These are phyloP conservation scores for Bombus haemorrhoidalis DNA, from an alignment of 1,140 invertebrate species.

Conservation along the genomic window DNA sequence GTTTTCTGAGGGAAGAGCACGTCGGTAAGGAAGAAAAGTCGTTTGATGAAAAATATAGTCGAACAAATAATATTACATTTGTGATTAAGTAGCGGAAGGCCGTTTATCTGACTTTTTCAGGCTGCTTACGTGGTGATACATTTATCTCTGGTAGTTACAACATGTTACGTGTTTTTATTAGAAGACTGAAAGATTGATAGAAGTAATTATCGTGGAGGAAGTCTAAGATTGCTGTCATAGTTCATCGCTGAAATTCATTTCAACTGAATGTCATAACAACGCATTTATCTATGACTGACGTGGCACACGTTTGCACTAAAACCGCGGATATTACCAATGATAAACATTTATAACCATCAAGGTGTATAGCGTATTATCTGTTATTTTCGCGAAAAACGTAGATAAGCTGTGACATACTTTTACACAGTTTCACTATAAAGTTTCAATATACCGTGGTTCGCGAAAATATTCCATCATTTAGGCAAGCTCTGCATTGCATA, in stretches of 20 bases:
- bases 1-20: no score
- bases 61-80: no score
- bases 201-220: background rate
- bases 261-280: background rate
- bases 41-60: no score
- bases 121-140: no score
- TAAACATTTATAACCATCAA: background rate
- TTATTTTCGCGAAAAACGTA: background rate
- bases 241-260: background rate
- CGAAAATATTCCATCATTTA: background rate
- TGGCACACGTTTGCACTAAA: no score
- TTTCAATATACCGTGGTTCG: background rate
- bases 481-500: background rate
- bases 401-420: background rate
- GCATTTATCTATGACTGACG: background rate
- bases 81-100: no score
- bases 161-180: background rate
- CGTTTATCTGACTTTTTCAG: no score
- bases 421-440: background rate
- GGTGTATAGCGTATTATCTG: background rate
- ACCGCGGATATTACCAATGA: no score
- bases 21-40: no score
- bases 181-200: background rate
- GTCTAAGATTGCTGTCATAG: background rate
- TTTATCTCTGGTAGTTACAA: background rate